Conservation (phyloP, 2,888 invertebrate species). For the Dryocosmus kuriphilus region DNA sequence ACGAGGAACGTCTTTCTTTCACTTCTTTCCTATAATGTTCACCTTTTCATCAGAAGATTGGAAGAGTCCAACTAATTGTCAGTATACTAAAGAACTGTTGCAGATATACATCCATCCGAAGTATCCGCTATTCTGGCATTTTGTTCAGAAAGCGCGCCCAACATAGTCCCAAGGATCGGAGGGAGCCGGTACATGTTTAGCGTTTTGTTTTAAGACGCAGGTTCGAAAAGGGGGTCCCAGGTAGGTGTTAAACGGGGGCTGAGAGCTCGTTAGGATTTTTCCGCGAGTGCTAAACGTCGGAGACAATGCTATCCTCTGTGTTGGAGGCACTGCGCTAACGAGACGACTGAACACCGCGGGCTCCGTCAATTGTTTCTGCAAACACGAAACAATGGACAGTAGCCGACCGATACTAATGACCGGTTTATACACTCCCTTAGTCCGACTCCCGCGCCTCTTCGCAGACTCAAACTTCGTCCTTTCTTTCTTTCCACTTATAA, state of each 20-base stretch:
- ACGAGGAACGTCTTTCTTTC: too few relatives aligned
- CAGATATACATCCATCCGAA: background rate
- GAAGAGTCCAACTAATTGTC: too few relatives aligned
- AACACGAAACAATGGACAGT: slow-evolving; percentile 67
- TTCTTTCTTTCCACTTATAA: slow-evolving; percentile 20
- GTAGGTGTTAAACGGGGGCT: slow-evolving; percentile 64
- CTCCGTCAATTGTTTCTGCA: slow-evolving; percentile 76
- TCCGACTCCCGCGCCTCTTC: slow-evolving; percentile 43
- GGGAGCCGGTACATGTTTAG: slow-evolving; percentile 36
- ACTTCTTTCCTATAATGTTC: too few relatives aligned
- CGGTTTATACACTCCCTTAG: slow-evolving; percentile 74
- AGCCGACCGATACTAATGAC: slow-evolving; percentile 72
- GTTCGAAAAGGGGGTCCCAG: slow-evolving; percentile 49
- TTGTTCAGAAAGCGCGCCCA: background rate
- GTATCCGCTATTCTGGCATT: background rate
- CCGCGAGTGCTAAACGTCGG: slow-evolving; percentile 74
- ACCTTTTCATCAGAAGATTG: too few relatives aligned
- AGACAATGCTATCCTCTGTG: slow-evolving; percentile 65
- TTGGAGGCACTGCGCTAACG: slow-evolving; percentile 69
- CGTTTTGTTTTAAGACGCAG: slow-evolving; percentile 46
- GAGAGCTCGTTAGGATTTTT: slow-evolving; percentile 77
- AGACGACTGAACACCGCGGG: slow-evolving; percentile 68
- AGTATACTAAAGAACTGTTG: too few relatives aligned
- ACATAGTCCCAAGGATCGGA: slow-evolving; percentile 10
- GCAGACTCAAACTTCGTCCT: slow-evolving; percentile 42